These are phyloP conservation scores for Drosophila paucipuncta DNA, from an alignment of 2,888 invertebrate genomes.

Conservation along the genomic window DNA sequence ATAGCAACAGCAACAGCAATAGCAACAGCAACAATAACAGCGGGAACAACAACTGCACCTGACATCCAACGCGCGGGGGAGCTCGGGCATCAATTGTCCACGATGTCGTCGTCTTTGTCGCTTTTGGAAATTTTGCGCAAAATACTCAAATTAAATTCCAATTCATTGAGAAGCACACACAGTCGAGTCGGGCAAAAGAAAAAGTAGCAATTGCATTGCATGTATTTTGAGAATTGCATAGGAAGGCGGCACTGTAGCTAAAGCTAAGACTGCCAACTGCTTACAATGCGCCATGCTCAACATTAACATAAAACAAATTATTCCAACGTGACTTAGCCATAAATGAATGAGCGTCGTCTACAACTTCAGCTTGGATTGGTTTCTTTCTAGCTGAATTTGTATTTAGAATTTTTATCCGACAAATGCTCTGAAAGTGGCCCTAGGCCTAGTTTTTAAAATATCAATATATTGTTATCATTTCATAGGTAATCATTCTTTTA, in stretches of 20 bases:
- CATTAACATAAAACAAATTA: constrained; percentile 86
- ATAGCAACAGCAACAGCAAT: background rate
- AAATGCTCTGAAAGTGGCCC: constrained; percentile 60
- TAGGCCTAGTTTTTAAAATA: constrained; percentile 43
- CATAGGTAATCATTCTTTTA: constrained; percentile 14
- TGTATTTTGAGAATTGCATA: constrained; percentile 60
- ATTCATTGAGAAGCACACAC: constrained; percentile 82
- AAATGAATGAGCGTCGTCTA: constrained; percentile 83
- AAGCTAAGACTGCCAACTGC: constrained; percentile 40
- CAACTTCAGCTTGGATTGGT: constrained; percentile 53
- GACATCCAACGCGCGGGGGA: constrained; percentile 72
- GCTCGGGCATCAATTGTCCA: constrained; percentile 78
- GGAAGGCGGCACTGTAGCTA: constrained; percentile 43
- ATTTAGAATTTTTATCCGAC: constrained; percentile 44
- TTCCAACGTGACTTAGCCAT: constrained; percentile 86
- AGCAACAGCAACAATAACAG: constrained; percentile 17
- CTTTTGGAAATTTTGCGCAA: constrained; percentile 74
- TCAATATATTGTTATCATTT: constrained; percentile 13
- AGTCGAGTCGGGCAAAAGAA: constrained; percentile 56
- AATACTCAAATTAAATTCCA: constrained; percentile 85
- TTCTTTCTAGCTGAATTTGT: constrained; percentile 38
- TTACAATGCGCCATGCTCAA: constrained; percentile 81
- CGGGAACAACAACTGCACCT: constrained; percentile 61
- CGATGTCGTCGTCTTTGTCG: constrained; percentile 64
- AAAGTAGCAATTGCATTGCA: constrained; percentile 59